Evolutionary conservation across 2,113 vertebrate species (phyloP).

Genomic region (Oreotrochilus melanogaster): DNA sequence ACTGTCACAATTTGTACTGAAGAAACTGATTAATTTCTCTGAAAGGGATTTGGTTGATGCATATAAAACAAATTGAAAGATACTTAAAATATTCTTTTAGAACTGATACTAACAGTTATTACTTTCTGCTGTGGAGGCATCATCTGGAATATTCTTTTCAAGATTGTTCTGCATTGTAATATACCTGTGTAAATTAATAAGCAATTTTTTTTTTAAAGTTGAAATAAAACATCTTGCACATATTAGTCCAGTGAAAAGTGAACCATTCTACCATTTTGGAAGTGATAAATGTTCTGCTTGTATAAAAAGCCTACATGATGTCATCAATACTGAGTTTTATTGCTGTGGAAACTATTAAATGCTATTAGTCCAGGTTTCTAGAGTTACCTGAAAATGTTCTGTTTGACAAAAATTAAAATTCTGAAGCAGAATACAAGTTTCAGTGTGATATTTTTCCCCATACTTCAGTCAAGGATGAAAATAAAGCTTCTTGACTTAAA

Average conservation of each 20-base stretch:
- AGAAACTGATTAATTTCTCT: background rate
- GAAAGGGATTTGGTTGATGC: background rate
- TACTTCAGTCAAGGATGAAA: background rate
- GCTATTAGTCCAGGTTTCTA: background rate
- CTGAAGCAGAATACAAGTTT: background rate
- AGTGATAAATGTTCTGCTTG: background rate
- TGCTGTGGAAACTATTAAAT: background rate
- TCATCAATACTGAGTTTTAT: background rate
- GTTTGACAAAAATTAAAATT: background rate
- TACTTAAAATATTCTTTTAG: background rate
- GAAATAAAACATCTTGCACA: background rate
- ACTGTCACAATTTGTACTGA: background rate
- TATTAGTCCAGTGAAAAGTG: background rate
- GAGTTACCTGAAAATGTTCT: background rate
- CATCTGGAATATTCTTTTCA: background rate
- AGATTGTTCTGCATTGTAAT: background rate
- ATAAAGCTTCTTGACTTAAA: background rate
- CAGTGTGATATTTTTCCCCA: background rate
- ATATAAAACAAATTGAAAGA: background rate
- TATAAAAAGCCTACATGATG: background rate
- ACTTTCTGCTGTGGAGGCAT: background rate
- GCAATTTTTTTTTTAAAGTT: background rate
- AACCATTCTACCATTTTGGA: background rate
- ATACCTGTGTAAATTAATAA: background rate
- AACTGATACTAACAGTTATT: background rate